A percentile compares a stretch with the other conserved stretches of the same genome.
These are phyloP conservation scores for Agrochola circellaris DNA, from an alignment of 2,888 invertebrate genomes.

Conservation along the genomic window DNA sequence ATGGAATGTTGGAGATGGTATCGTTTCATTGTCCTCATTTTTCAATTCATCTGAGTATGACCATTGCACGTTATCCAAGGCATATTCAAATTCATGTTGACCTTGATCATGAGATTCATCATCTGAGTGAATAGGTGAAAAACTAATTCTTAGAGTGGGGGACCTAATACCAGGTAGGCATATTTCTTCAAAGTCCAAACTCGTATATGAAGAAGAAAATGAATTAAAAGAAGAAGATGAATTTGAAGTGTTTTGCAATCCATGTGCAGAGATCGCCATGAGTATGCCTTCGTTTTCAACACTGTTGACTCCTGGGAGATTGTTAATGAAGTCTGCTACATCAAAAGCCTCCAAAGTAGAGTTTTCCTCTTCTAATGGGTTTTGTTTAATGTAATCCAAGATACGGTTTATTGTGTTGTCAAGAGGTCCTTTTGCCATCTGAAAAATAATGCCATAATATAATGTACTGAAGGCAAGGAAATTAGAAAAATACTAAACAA, in stretches of 20 bases:
- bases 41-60: conserved; percentile 67
- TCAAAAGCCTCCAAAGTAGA: conserved; percentile 82
- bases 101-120: conserved; percentile 71
- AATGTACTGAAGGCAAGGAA: background rate
- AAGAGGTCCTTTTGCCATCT: conserved; percentile 92
- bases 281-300: conserved; percentile 93
- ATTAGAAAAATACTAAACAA: too few species aligned
- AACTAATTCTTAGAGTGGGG: conserved; percentile 71
- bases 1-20: conserved; percentile 73
- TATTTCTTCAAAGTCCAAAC: conserved; percentile 47
- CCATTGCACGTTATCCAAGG: conserved; percentile 74
- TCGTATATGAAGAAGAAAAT: conserved; percentile 53
- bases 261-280: conserved; percentile 94
- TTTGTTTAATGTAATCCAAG: conserved; percentile 91
- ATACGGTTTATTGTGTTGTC: conserved; percentile 93
- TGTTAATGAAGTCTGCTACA: conserved; percentile 90
- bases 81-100: conserved; percentile 66
- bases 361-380: conserved; percentile 84
- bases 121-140: conserved; percentile 70
- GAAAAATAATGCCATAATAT: conserved; percentile 72
- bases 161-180: conserved; percentile 57
- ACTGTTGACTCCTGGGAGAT: conserved; percentile 89
- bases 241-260: conserved; percentile 88
- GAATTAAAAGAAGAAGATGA: conserved; percentile 71
- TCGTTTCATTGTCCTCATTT: conserved; percentile 67